Evolutionary conservation across 1,140 invertebrate species (phyloP), one percentile per base, ranked within the genome.

Genomic region (Drosophila tsacasi): DNA sequence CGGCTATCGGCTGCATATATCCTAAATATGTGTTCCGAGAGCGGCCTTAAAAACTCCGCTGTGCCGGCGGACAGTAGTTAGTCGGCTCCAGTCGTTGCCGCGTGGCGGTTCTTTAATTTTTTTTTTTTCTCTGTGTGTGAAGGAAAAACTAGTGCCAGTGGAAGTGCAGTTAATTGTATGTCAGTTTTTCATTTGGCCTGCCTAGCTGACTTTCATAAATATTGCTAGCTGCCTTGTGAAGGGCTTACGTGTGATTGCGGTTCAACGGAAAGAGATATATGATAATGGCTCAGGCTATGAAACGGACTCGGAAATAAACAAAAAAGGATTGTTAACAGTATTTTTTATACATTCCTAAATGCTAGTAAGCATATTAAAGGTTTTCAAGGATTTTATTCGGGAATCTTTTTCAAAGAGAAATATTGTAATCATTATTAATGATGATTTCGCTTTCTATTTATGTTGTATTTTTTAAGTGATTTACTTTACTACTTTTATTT

Each of bases 161-260:
- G 8, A 35, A 35, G 42, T 42, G 40, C 57, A 49, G 47, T 47
- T 60, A 72, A 81, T 83, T 83, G 68, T 85, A 89, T 86, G 82
- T 79, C 76, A 86, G 91, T 86, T 89, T 83, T 66, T 92, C 91
- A 92, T 89, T 81, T 83, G 91, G 91, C 77, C 63, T 46, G 78
- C 71, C 67, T 92, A 91, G 82, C 91, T 92, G 47, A 57, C 54
- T 72, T 76, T 66, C 25, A 69, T 83, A 30, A 58, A 85, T 85
- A 85, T 85, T 63, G 91, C 91, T 92, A 92, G 91, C 91, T 92
- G 91, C 91, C 91, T 92, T 80, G 79, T 92, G 91, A 92, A 92
- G 91, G 91, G 91, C 91, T 92, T 92, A 82, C 84, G 80, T 92
- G 91, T 86, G 71, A 79, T 91, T 85, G 76, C 59, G 37, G 54